Conservation (phyloP, 1,140 invertebrate genomes). For the Ctenoplectra terminalis region DNA sequence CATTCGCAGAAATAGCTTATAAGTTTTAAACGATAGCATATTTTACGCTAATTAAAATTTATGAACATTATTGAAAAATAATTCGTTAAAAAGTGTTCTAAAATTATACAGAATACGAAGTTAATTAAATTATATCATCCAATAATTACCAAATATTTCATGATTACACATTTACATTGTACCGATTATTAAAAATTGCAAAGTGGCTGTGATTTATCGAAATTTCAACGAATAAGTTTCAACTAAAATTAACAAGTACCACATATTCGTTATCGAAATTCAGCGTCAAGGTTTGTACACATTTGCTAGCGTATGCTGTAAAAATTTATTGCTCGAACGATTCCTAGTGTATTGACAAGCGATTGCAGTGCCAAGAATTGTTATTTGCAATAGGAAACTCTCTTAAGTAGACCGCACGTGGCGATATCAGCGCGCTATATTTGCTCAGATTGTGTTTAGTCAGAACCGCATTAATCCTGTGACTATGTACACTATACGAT, state of each 20-base stretch:
- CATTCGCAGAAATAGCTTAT: too few species aligned
- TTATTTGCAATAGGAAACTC: slow-evolving; percentile 18
- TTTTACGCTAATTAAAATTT: too few species aligned
- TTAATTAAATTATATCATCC: too few species aligned
- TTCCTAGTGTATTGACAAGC: slow-evolving; percentile 3
- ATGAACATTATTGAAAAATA: too few species aligned
- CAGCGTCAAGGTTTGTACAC: neutral
- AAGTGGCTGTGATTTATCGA: too few species aligned
- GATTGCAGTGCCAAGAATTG: neutral
- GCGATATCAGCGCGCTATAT: slow-evolving; percentile 10
- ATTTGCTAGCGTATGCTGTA: neutral
- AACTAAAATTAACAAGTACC: neutral
- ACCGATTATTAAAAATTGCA: neutral
- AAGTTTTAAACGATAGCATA: neutral
- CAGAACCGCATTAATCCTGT: neutral
- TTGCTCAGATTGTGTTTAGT: slow-evolving; percentile 18
- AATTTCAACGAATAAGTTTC: too few species aligned
- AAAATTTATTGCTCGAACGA: slow-evolving; percentile 6
- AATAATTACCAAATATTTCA: neutral
- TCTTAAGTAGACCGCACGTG: slow-evolving; percentile 8
- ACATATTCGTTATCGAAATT: neutral
- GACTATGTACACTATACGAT: neutral
- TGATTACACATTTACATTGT: neutral
- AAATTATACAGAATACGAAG: too few species aligned
- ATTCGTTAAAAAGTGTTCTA: too few species aligned